A percentile compares a stretch with the other conserved stretches of the same genome.
phyloP scores from a whole-genome alignment of 2,888 invertebrate genomes.

The Spodoptera exigua region DNA sequence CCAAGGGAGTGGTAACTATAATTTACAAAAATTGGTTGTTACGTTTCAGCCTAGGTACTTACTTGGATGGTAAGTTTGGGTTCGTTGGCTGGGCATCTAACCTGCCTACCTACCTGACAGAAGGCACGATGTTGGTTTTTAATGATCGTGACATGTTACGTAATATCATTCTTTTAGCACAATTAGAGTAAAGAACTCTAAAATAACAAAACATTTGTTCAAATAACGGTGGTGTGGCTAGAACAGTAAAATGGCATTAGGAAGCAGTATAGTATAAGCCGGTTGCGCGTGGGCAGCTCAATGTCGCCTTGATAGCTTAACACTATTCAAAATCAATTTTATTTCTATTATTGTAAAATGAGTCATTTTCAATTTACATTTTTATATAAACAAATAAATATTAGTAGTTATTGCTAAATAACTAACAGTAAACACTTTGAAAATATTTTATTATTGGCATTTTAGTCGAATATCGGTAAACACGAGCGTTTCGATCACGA shows the following conservation, averaged over 20 bases:
- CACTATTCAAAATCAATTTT: slow-evolving; percentile 15
- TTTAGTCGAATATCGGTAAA: slow-evolving; percentile 1
- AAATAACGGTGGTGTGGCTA: slow-evolving; percentile 33
- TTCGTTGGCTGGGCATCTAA: too few relatives aligned
- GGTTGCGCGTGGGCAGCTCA: slow-evolving; percentile 22
- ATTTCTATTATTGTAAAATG: neutral
- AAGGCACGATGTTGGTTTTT: too few relatives aligned
- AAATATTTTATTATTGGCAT: slow-evolving; percentile 20
- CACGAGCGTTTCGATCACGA: slow-evolving; percentile 3
- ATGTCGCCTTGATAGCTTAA: slow-evolving; percentile 9
- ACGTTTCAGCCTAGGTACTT: too few relatives aligned
- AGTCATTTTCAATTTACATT: slow-evolving; percentile 1
- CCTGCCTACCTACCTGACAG: too few relatives aligned
- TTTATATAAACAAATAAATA: slow-evolving; percentile 17
- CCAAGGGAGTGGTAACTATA: too few relatives aligned
- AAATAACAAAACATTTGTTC: neutral
- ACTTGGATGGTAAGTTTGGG: too few relatives aligned
- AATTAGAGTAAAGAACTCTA: too few relatives aligned
- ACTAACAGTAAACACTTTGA: slow-evolving; percentile 19
- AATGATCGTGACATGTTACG: neutral
- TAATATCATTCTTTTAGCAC: too few relatives aligned
- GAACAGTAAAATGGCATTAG: slow-evolving; percentile 42
- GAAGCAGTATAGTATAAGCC: slow-evolving; percentile 1
- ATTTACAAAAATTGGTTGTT: too few relatives aligned
- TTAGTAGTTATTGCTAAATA: slow-evolving; percentile 8